A percentile compares a stretch with the other conserved stretches of the same genome.
Evolutionary conservation across 2,797 vertebrate genomes (phyloP).

Genomic region (Amblyraja radiata): DNA sequence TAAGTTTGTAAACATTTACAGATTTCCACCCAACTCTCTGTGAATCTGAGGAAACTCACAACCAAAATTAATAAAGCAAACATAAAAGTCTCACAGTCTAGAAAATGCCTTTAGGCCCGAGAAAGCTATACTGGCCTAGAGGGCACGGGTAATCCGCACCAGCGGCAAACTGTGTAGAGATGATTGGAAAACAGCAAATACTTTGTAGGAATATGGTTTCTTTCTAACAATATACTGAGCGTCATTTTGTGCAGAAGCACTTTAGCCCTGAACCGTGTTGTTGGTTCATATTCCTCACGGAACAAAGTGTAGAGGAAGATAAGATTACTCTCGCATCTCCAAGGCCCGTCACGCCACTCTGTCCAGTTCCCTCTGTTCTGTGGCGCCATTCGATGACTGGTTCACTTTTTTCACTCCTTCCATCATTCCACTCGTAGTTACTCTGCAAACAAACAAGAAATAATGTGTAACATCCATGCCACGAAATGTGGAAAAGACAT

Average conservation of each 20-base stretch:
- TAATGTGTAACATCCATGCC: not conserved
- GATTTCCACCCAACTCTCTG: not conserved
- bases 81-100: not conserved
- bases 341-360: constrained; percentile 48
- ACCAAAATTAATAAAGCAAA: not conserved
- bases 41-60: not conserved
- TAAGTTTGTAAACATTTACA: not conserved
- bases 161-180: not conserved
- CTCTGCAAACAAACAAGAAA: constrained; percentile 43
- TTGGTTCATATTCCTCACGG: not conserved
- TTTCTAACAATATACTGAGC: constrained; percentile 20
- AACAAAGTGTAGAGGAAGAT: not conserved
- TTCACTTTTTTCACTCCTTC: constrained; percentile 66
- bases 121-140: not conserved
- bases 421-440: constrained; percentile 60
- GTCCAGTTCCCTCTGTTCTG: constrained; percentile 57
- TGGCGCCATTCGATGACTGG: constrained; percentile 60
- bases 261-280: not conserved
- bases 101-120: not conserved
- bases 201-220: not conserved
- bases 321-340: not conserved
- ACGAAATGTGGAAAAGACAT: not conserved
- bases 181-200: constrained; percentile 22
- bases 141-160: not conserved
- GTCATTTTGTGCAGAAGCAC: constrained; percentile 15